These are phyloP conservation scores for Drosophila sp. DNA, from an alignment of 1,140 invertebrate species.

Conservation along the genomic window DNA sequence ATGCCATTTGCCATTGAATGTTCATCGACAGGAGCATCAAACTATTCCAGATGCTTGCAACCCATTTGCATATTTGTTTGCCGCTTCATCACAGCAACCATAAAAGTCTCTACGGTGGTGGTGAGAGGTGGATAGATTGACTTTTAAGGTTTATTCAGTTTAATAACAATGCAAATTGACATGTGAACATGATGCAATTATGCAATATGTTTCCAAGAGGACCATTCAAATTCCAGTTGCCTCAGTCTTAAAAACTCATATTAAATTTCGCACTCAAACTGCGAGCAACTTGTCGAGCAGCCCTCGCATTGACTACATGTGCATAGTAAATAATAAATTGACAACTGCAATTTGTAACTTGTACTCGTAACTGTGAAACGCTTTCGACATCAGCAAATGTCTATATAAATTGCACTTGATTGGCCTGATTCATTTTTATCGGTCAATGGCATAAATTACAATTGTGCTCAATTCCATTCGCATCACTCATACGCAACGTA, in stretches of 20 bases:
- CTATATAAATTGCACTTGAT: conserved; percentile 83
- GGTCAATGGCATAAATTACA: conserved; percentile 79
- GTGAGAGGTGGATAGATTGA: not conserved
- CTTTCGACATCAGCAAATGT: conserved; percentile 76
- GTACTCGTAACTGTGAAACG: conserved; percentile 63
- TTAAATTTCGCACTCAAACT: not conserved
- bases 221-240: conserved; percentile 3
- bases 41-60: conserved; percentile 68
- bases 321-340: conserved; percentile 73
- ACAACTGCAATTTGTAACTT: conserved; percentile 71
- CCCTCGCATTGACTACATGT: conserved; percentile 38
- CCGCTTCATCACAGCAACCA: conserved; percentile 71
- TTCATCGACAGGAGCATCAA: conserved; percentile 70
- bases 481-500: conserved; percentile 66
- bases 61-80: conserved; percentile 81
- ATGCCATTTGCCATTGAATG: conserved; percentile 74
- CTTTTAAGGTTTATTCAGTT: conserved; percentile 35
- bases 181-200: conserved; percentile 69
- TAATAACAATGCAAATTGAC: conserved; percentile 70
- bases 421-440: conserved; percentile 71
- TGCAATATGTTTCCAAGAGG: conserved; percentile 33
- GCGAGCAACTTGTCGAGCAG: not conserved
- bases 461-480: conserved; percentile 31
- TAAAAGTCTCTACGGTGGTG: conserved; percentile 57
- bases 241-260: not conserved